A percentile compares a stretch with the other conserved stretches of the same genome.
Evolutionary conservation across 1,140 invertebrate genomes (phyloP).

Genomic region (Neodiprion fabricii): DNA sequence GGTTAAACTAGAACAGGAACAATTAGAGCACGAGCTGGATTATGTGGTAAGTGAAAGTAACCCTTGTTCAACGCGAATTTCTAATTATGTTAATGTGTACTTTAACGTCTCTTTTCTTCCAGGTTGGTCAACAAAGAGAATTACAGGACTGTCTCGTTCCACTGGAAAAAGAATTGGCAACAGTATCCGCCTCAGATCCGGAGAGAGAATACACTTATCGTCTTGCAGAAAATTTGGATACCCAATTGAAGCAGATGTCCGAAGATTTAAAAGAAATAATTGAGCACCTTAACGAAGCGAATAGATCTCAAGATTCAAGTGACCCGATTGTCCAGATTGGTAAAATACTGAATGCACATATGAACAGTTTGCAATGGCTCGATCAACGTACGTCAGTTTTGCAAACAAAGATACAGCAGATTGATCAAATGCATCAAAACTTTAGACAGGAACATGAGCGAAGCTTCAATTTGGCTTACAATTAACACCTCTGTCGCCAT

Average conservation of each 20-base stretch:
- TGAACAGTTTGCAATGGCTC: slow-evolving; percentile 95
- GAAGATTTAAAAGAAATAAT: slow-evolving; percentile 95
- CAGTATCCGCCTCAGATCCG: slow-evolving; percentile 78
- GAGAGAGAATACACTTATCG: slow-evolving; percentile 88
- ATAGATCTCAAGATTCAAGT: slow-evolving; percentile 80
- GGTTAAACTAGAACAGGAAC: slow-evolving; percentile 88
- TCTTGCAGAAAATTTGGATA: slow-evolving; percentile 88
- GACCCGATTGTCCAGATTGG: slow-evolving; percentile 93
- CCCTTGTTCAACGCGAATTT: neutral
- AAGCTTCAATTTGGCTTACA: slow-evolving; percentile 68
- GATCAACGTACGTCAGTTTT: slow-evolving; percentile 79
- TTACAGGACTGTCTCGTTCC: slow-evolving; percentile 86
- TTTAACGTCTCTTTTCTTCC: slow-evolving; percentile 8
- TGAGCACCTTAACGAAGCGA: slow-evolving; percentile 90
- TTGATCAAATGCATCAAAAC: slow-evolving; percentile 81
- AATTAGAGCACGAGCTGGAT: slow-evolving; percentile 92
- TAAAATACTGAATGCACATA: slow-evolving; percentile 94
- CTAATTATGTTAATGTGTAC: neutral
- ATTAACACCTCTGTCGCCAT: slow-evolving; percentile 36
- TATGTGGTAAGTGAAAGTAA: slow-evolving; percentile 72
- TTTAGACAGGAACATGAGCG: slow-evolving; percentile 79
- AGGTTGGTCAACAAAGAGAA: slow-evolving; percentile 86
- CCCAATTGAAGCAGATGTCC: slow-evolving; percentile 92
- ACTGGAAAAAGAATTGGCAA: slow-evolving; percentile 80
- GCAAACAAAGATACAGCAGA: slow-evolving; percentile 80